Evolutionary conservation across 1,140 invertebrate species (phyloP), one percentile per base, ranked within the genome.

Genomic region (Drosophila azteca): DNA sequence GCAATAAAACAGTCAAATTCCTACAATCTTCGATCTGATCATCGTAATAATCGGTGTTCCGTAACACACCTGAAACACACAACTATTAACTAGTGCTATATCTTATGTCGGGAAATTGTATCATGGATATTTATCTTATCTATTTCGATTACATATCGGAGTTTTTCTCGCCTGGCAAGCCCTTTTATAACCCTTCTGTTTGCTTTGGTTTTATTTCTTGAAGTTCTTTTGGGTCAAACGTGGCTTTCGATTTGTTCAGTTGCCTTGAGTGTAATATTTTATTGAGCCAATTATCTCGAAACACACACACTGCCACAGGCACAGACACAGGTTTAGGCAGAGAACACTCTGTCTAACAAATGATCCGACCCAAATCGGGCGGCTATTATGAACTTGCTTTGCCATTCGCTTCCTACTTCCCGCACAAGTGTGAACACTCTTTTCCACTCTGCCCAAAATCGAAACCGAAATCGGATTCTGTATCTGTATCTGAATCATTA

Each of bases 401-500:
- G 72, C 71, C 61, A 53, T 75, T 51, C 41, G 59, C 69, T 74
- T 66, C 70, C 52, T 60, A 75, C 53, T 52, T 48, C 51, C 48
- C 9, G 29, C 35, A 43, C 49, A 77, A 74, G 75, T 77, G 75
- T 60, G 64, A 74, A 74, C 60, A 57, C 35, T 5, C 62, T 76
- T 65, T 63, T 35, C 35, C 61, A 26, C n/a, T 45, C 45, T 49
- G 35, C 44, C 41, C 20, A 39, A 39, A 39, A 26, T 70, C 66
- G 26, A 31, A 45, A 6, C 63, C 48, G 74, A 77, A 59, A 60
- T 85, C 67, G 50, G 58, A 74, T 57, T 69, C 66, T 57, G 67
- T 22, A 55, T 67, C 50, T 68, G 31, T 45, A n/a, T 29, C 50
- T 62, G 49, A 81, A 71, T 88, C 83, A 82, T 85, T 87, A 85